These are phyloP conservation scores for Alces alces DNA, from an alignment of 2,113 vertebrate genomes.

Conservation along the genomic window DNA sequence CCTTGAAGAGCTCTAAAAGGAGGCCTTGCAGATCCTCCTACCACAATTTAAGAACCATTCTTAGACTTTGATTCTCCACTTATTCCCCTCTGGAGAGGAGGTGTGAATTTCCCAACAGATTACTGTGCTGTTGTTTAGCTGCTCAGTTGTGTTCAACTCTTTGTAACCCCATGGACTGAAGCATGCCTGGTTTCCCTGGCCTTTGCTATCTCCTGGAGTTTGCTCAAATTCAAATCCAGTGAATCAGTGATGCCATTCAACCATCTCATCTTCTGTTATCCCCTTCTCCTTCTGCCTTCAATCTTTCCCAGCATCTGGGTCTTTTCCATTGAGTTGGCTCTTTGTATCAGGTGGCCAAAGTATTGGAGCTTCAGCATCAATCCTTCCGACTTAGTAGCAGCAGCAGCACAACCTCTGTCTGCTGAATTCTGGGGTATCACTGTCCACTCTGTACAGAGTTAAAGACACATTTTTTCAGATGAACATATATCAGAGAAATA, in stretches of 20 bases:
- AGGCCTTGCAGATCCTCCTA: not conserved
- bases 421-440: not conserved
- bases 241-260: not conserved
- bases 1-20: not conserved
- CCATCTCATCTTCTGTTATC: not conserved
- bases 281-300: not conserved
- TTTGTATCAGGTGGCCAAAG: not conserved
- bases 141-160: not conserved
- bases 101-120: not conserved
- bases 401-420: not conserved
- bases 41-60: not conserved
- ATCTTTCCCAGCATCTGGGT: not conserved
- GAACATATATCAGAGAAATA: conserved; percentile 13
- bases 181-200: not conserved
- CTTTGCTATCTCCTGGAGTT: not conserved
- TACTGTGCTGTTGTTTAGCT: not conserved
- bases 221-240: not conserved
- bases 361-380: not conserved
- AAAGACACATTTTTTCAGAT: not conserved
- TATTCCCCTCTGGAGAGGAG: not conserved
- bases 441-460: not conserved
- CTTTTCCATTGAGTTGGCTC: not conserved
- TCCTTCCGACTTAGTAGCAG: not conserved
- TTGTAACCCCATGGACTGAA: not conserved
- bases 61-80: not conserved